phyloP scores from a whole-genome alignment of 92 coral and sea anemone species.

The Porites rus region DNA sequence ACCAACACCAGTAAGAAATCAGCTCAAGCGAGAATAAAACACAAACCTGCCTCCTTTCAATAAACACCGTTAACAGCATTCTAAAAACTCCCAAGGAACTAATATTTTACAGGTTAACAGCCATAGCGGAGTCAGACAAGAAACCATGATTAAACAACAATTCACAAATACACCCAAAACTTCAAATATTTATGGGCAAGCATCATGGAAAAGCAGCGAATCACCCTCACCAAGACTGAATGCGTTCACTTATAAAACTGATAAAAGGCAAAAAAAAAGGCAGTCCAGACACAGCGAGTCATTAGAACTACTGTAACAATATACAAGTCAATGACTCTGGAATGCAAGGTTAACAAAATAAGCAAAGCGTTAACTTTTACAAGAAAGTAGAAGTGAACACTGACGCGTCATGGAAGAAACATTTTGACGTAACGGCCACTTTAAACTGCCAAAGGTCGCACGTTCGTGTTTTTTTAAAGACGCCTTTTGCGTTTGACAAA shows the following conservation, averaged over 20 bases:
- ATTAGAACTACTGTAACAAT: too few species aligned
- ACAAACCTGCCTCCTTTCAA: too few species aligned
- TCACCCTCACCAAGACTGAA: neutral
- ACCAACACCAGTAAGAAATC: too few species aligned
- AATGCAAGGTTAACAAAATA: neutral
- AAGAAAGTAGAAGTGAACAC: neutral
- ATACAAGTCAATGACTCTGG: neutral
- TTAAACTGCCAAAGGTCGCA: neutral
- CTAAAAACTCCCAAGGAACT: too few species aligned
- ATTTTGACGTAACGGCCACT: slow-evolving; percentile 5
- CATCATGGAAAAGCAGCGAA: neutral
- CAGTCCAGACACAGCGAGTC: neutral
- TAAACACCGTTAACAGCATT: too few species aligned
- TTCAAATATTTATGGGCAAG: neutral
- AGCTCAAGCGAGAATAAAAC: too few species aligned
- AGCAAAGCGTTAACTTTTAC: neutral
- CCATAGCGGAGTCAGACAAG: neutral
- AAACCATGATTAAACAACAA: neutral
- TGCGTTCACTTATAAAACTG: neutral
- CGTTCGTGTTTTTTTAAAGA: too few species aligned
- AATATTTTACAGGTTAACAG: neutral
- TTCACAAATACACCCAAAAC: neutral
- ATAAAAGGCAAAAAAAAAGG: neutral
- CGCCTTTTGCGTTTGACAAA: neutral
- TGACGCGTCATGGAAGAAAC: neutral